phyloP scores from a whole-genome alignment of 2,113 vertebrate genomes.

The Clarias magur region DNA sequence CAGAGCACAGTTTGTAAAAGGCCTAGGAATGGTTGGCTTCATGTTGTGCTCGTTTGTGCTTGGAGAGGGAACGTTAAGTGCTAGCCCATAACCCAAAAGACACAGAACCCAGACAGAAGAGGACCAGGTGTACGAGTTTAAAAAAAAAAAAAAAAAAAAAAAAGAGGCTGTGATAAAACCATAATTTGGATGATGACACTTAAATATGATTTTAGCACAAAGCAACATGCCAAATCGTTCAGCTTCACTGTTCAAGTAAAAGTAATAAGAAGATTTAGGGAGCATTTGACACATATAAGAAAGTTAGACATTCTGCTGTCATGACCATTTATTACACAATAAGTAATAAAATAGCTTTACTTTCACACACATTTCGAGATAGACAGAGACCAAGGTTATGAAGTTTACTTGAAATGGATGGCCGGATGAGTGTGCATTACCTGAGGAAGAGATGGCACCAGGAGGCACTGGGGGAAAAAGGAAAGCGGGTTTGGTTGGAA shows the following conservation, averaged over 20 bases:
- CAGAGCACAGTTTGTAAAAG: constrained; percentile 50
- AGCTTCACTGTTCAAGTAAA: not conserved
- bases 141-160: too few species aligned
- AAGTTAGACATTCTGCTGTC: not conserved
- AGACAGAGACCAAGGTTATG: not conserved
- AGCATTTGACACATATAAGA: not conserved
- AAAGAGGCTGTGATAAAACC: too few species aligned
- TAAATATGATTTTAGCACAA: too few species aligned
- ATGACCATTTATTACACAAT: not conserved
- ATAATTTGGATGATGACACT: too few species aligned
- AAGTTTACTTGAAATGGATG: not conserved
- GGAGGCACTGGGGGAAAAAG: too few species aligned
- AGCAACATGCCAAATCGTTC: not conserved
- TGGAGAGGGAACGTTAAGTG: constrained; percentile 8
- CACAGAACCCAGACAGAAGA: too few species aligned
- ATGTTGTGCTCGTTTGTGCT: constrained; percentile 36
- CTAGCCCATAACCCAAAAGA: constrained; percentile 45
- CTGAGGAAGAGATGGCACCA: too few species aligned
- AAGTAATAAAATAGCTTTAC: not conserved
- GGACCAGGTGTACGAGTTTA: too few species aligned
- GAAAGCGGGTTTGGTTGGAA: too few species aligned
- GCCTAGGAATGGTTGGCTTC: constrained; percentile 7
- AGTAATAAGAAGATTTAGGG: not conserved
- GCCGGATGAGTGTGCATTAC: too few species aligned
- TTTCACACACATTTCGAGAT: not conserved